These are phyloP conservation scores for Acanthurus leucopareius DNA, from an alignment of 2,797 vertebrate genomes.

Conservation along the genomic window DNA sequence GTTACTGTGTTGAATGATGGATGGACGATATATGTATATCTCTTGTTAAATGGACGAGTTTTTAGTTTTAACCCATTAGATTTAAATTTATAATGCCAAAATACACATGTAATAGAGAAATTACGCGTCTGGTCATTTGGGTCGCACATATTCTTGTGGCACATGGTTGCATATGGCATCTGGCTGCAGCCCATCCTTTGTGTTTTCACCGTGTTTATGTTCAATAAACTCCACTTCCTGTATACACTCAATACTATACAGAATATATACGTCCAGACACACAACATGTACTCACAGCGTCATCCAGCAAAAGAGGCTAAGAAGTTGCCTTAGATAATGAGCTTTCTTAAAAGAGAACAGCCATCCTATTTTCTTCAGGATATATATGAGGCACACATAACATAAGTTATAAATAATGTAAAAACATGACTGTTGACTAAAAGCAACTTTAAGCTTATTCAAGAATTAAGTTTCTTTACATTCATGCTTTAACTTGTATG, in stretches of 20 bases:
- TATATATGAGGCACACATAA: neutral
- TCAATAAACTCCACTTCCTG: neutral
- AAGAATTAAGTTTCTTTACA: neutral
- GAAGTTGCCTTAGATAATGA: neutral
- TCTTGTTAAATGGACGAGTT: neutral
- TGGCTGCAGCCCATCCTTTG: constrained; percentile 28
- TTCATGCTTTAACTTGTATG: neutral
- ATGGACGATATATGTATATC: neutral
- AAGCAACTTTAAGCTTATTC: neutral
- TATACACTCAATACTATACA: neutral
- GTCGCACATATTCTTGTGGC: neutral
- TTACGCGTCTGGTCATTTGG: too few species aligned
- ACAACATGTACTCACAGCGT: neutral
- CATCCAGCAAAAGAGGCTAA: neutral
- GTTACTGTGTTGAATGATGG: constrained; percentile 44
- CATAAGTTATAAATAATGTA: neutral
- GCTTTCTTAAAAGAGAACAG: neutral
- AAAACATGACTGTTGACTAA: neutral
- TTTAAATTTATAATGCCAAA: too few species aligned
- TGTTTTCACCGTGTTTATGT: constrained; percentile 39
- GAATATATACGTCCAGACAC: neutral
- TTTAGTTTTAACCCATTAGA: too few species aligned
- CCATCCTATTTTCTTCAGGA: neutral
- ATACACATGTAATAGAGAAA: too few species aligned
- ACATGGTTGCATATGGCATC: constrained; percentile 23